Conservation (phyloP, 2,888 invertebrate genomes). For the Aquatica leii region DNA sequence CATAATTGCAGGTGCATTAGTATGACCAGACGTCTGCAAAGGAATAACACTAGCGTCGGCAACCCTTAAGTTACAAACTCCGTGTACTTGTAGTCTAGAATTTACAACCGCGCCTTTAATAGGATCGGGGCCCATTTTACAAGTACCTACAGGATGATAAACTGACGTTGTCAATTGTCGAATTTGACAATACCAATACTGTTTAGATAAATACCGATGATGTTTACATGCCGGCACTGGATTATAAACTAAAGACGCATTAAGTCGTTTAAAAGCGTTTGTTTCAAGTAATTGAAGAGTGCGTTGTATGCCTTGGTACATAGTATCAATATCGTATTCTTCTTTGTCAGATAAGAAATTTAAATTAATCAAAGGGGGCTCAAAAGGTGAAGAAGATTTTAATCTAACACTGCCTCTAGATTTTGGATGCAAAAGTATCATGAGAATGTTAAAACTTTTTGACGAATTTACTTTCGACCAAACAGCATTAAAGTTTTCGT, state of each 20-base stretch:
- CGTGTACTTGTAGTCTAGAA: slow-evolving; percentile 62
- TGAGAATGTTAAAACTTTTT: slow-evolving; percentile 35
- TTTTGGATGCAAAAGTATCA: slow-evolving; percentile 46
- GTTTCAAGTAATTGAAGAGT: slow-evolving; percentile 54
- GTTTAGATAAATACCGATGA: slow-evolving; percentile 55
- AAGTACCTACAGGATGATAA: slow-evolving; percentile 64
- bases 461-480: slow-evolving; percentile 28
- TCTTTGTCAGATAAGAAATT: slow-evolving; percentile 43
- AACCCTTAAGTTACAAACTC: slow-evolving; percentile 62
- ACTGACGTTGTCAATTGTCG: slow-evolving; percentile 59
- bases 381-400: slow-evolving; percentile 45
- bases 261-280: slow-evolving; percentile 67
- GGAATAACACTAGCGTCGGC: slow-evolving; percentile 66
- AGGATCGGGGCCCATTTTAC: slow-evolving; percentile 63
- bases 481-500: slow-evolving; percentile 17
- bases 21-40: slow-evolving; percentile 61
- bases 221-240: slow-evolving; percentile 62
- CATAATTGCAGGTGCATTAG: slow-evolving; percentile 63
- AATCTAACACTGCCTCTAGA: slow-evolving; percentile 46
- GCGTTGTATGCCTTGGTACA: slow-evolving; percentile 66
- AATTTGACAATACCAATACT: slow-evolving; percentile 63
- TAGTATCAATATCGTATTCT: slow-evolving; percentile 71
- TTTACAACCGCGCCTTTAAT: slow-evolving; percentile 63
- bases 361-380: slow-evolving; percentile 48
- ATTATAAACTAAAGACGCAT: slow-evolving; percentile 64